phyloP scores from a whole-genome alignment of 2,888 invertebrate genomes.

The Meteorus colon region DNA sequence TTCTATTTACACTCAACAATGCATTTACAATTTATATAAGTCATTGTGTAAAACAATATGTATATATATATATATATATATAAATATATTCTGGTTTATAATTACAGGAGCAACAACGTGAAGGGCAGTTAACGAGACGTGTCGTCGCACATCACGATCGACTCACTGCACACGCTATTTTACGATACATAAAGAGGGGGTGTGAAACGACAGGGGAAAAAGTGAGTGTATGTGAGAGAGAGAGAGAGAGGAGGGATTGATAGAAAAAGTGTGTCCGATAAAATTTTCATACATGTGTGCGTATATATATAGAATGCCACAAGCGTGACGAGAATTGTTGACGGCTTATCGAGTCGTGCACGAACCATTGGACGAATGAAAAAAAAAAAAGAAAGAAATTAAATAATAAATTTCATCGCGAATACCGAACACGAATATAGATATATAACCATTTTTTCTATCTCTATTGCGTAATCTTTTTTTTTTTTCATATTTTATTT shows the following conservation, averaged over 20 bases:
- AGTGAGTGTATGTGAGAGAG: slow-evolving; percentile 20
- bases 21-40: not conserved
- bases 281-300: slow-evolving; percentile 37
- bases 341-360: slow-evolving; percentile 31
- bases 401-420: slow-evolving; percentile 20
- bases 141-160: slow-evolving; percentile 20
- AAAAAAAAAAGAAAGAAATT: slow-evolving; percentile 16
- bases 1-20: not conserved
- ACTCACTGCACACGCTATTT: slow-evolving; percentile 23
- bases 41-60: not conserved
- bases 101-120: slow-evolving; percentile 11
- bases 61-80: not conserved
- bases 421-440: not conserved
- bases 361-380: slow-evolving; percentile 23
- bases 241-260: slow-evolving; percentile 24
- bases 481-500: slow-evolving; percentile 3
- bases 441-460: not conserved
- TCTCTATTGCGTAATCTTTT: slow-evolving; percentile 5
- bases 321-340: slow-evolving; percentile 37
- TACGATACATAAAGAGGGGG: slow-evolving; percentile 6
- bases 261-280: slow-evolving; percentile 38
- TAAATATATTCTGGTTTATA: not conserved
- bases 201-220: slow-evolving; percentile 5
- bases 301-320: slow-evolving; percentile 13
- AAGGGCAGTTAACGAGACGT: slow-evolving; percentile 4